phyloP scores from a whole-genome alignment of 2,113 vertebrate species.

The Cavia porcellus region DNA sequence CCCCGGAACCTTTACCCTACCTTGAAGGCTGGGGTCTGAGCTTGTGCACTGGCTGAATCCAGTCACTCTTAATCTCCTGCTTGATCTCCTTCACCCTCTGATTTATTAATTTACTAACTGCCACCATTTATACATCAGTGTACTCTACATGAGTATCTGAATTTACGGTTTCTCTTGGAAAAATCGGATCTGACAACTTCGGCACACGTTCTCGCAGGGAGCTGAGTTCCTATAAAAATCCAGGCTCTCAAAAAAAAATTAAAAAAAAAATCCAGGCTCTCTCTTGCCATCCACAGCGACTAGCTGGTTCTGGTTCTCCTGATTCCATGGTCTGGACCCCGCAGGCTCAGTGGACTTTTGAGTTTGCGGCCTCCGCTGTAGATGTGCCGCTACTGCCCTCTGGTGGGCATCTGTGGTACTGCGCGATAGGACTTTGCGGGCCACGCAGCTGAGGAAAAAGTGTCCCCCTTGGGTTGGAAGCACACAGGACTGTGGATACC shows the following conservation, averaged over 20 bases:
- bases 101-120: neutral
- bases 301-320: neutral
- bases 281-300: neutral
- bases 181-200: neutral
- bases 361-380: accelerated
- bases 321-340: neutral
- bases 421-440: neutral
- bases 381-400: neutral
- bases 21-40: neutral
- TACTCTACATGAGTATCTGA: neutral
- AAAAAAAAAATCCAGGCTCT: neutral
- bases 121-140: neutral
- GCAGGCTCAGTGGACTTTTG: accelerated
- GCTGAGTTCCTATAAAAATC: no score
- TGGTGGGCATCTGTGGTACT: neutral
- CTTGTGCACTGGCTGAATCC: neutral
- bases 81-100: neutral
- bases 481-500: neutral
- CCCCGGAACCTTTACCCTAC: neutral
- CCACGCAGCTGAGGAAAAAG: neutral
- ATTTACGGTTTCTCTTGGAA: slow-evolving; percentile 36
- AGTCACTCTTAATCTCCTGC: neutral
- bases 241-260: no score
- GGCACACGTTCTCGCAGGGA: neutral
- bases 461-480: neutral